Conservation (phyloP, 2,888 invertebrate genomes). For the Stegana nigrithorax region DNA sequence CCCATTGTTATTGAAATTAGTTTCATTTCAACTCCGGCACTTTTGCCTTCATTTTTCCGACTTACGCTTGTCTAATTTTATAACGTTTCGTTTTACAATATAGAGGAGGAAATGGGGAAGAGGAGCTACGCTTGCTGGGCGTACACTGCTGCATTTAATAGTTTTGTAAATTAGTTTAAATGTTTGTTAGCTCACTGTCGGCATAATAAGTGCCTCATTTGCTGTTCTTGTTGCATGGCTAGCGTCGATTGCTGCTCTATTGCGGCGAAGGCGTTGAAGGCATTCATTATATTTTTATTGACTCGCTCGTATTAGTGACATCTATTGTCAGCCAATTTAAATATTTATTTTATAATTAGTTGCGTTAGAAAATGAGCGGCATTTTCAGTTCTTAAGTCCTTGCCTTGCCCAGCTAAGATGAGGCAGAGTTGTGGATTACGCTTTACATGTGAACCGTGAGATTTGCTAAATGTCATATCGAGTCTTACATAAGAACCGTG, state of each 20-base stretch:
- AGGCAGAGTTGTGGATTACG: too few relatives aligned
- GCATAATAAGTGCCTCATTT: not conserved
- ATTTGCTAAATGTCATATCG: too few relatives aligned
- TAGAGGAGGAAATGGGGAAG: not conserved
- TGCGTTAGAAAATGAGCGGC: not conserved
- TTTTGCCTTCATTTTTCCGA: not conserved
- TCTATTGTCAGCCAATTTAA: slow-evolving; percentile 2
- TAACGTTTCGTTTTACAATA: not conserved
- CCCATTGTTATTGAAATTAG: slow-evolving; percentile 61
- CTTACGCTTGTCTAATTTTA: not conserved
- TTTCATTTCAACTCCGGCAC: slow-evolving; percentile 42
- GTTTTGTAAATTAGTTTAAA: slow-evolving; percentile 57
- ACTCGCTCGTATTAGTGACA: slow-evolving; percentile 33
- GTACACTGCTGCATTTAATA: slow-evolving; percentile 29
- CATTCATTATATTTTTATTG: slow-evolving; percentile 27
- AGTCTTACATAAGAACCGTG: too few relatives aligned
- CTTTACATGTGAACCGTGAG: too few relatives aligned
- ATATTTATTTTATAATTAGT: slow-evolving; percentile 17
- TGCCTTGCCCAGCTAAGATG: not conserved
- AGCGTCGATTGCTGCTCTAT: slow-evolving; percentile 21
- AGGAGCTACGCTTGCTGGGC: not conserved
- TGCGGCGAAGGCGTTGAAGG: slow-evolving; percentile 43
- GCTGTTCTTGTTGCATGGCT: not conserved
- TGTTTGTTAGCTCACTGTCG: slow-evolving; percentile 24
- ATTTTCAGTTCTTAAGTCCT: not conserved